Base-by-base conservation (phyloP, 2,888 invertebrate genomes). In the Ligdia adustata region DNA sequence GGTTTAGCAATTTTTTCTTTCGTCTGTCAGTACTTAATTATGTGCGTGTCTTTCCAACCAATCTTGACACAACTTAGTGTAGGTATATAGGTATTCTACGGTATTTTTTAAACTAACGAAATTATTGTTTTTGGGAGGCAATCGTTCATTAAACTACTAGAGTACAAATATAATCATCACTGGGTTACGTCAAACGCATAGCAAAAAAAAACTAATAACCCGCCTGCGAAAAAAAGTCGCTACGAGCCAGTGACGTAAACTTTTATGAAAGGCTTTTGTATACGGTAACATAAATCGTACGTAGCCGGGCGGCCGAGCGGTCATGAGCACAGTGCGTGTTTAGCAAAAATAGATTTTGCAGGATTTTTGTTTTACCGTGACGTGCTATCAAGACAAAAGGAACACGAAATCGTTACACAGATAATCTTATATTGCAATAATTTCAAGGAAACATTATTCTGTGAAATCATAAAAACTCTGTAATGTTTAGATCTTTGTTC, bases 401-500 rank as follows among this genome's bases (percentile, higher is more conserved):
- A 79, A 84, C 76, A 81, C 72, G 65, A 72, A 63, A 69, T 63
- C 63, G 60, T 69, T 70, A 59, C 56, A 52, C 63, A 74, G 56
- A n/a, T n/a, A n/a, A n/a, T 74, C 75, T 64, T 72, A 73, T 60
- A 75, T 75, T 75, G 67, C 68, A 79, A 60, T 69, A 71, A 57
- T 57, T 59, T 59, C 53, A 57, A 66, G 38, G 73, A 72, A 75
- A 68, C 67, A 66, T 70, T 65, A 66, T 74, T 69, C 69, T 65
- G 76, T 78, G 72, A 60, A 40, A 29, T 38, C 60, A 58, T 59
- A 76, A 86, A 88, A 85, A 79, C 72, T 76, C 86, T 90, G 92
- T 92, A 92, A 93, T 93, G 93, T 91, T 91, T 90, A 92, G 87
- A 86, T 87, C 90, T 86, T 91, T 92, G 90, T 90, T 84, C 73